Percentiles rank a stretch among this genome's conserved stretches.
These are phyloP conservation scores for Scaptomyza caliginosa DNA, from an alignment of 2,888 invertebrate genomes.

Conservation along the genomic window DNA sequence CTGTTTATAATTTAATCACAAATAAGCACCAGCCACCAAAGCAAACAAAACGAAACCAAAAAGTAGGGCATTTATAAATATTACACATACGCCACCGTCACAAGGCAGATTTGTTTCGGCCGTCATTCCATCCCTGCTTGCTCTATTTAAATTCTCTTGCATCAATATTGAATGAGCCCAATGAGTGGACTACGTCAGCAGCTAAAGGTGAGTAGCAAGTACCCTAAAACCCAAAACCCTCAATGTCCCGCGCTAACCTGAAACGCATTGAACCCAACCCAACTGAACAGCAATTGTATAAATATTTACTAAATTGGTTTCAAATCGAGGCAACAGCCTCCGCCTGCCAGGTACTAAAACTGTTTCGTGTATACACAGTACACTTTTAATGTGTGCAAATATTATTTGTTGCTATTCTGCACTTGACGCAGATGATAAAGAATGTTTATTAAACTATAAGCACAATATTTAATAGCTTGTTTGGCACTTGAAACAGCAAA, in stretches of 20 bases:
- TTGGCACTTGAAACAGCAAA: slow-evolving; percentile 6
- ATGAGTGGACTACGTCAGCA: slow-evolving; percentile 84
- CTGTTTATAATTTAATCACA: slow-evolving; percentile 13
- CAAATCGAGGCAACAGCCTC: slow-evolving; percentile 42
- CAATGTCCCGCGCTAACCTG: neutral
- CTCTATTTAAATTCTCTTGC: slow-evolving; percentile 17
- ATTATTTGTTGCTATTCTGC: slow-evolving; percentile 40
- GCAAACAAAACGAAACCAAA: neutral
- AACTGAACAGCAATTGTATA: slow-evolving; percentile 51
- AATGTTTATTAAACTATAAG: slow-evolving; percentile 46
- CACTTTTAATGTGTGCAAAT: slow-evolving; percentile 40
- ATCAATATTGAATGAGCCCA: slow-evolving; percentile 81
- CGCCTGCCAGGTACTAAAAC: slow-evolving; percentile 43
- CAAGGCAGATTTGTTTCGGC: slow-evolving; percentile 15
- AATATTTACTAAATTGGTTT: slow-evolving; percentile 64
- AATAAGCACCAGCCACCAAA: slow-evolving; percentile 1
- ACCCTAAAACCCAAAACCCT: slow-evolving; percentile 7
- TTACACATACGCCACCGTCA: slow-evolving; percentile 67
- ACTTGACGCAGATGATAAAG: slow-evolving; percentile 36
- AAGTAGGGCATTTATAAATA: slow-evolving; percentile 53
- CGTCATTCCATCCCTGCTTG: slow-evolving; percentile 19
- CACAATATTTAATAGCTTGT: slow-evolving; percentile 38
- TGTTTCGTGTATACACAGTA: slow-evolving; percentile 34
- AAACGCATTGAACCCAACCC: slow-evolving; percentile 21
- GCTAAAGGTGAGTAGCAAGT: slow-evolving; percentile 80